A percentile compares a stretch with the other conserved stretches of the same genome.
Evolutionary conservation across 2,113 vertebrate species (phyloP).

Genomic region (Thoracochromis brauschi): DNA sequence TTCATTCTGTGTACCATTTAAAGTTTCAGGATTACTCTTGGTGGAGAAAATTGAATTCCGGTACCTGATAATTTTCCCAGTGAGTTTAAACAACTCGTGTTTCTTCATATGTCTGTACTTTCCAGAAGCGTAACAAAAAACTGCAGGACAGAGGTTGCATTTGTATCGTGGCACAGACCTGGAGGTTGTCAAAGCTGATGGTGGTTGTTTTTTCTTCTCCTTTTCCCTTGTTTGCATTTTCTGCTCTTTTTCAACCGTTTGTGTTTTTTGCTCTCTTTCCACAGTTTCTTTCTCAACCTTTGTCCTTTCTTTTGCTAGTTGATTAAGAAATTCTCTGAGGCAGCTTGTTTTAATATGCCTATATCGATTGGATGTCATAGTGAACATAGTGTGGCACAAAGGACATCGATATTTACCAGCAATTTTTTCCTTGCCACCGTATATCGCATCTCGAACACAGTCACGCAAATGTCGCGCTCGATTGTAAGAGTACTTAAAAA

Average conservation of each 20-base stretch:
- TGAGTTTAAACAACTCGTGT: constrained; percentile 54
- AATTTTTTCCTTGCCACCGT: constrained; percentile 32
- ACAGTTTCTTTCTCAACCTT: neutral
- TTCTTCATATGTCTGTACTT: constrained; percentile 68
- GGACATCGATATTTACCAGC: constrained; percentile 59
- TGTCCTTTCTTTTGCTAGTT: neutral
- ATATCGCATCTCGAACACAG: constrained; percentile 48
- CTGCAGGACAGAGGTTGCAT: constrained; percentile 61
- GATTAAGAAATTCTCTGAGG: constrained; percentile 37
- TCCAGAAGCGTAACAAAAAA: constrained; percentile 60
- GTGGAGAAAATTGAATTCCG: constrained; percentile 12
- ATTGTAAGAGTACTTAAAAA: constrained; percentile 68
- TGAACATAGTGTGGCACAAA: constrained; percentile 55
- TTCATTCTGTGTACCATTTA: neutral
- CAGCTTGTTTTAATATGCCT: constrained; percentile 62
- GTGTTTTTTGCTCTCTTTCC: neutral
- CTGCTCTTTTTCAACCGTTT: neutral
- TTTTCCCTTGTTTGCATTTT: neutral
- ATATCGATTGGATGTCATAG: constrained; percentile 38
- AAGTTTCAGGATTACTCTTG: neutral
- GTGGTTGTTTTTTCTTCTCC: neutral
- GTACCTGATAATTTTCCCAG: constrained; percentile 38
- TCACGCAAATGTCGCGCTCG: constrained; percentile 64
- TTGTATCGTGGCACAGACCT: neutral
- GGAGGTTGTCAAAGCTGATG: neutral